Base-by-base conservation (phyloP, 2,113 vertebrate species). In the Hemichromis elongatus region DNA sequence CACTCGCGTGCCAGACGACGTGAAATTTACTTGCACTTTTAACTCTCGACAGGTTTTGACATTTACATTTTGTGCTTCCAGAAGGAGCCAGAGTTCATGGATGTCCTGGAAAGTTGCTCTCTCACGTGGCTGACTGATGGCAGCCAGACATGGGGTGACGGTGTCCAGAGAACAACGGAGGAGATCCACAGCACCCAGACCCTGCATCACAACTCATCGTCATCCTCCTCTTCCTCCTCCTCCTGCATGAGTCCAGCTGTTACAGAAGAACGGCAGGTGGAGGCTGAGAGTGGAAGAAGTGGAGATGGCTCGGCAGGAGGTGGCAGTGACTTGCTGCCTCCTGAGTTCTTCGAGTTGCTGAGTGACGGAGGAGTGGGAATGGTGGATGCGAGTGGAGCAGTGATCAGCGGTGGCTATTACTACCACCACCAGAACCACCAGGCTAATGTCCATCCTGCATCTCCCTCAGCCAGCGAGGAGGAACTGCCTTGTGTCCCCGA, bases 311-410 rank as follows among this genome's bases (percentile, higher is more conserved):
- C 94, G 6, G 52, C 92, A 19, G 93, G 91, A 45, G 94, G 94
- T 61, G 94, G 96, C 89, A 92, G 94, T 80, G 96, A 97, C 93
- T 84, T 96, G 57, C 94, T 97, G 85, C 95, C 97, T 37, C 96
- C 96, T 0, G 97, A 97, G 93, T 94, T 97, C 85, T 96, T 97
- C 50, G 96, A 96, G 91, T 93, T 97, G 88, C 91, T 97, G 80
- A 96, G 95, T 53, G 96, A 96, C 59, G 96, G 95, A 84, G 88
- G 95, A 47, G 81, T 95, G 1, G 95, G 95, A 50, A 85, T 95
- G 55, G 89, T 95, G 87, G 96, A 96, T 87, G 89, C 94, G 1
- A 95, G 94, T 26, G 93, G 93, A 84, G 94, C 87, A 6, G 94
- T 95, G 88, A 94, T 95, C 81, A 92, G 90, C 56, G 21, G 92